phyloP scores from a whole-genome alignment of 2,888 invertebrate genomes.

The Temnothorax ravouxi region DNA sequence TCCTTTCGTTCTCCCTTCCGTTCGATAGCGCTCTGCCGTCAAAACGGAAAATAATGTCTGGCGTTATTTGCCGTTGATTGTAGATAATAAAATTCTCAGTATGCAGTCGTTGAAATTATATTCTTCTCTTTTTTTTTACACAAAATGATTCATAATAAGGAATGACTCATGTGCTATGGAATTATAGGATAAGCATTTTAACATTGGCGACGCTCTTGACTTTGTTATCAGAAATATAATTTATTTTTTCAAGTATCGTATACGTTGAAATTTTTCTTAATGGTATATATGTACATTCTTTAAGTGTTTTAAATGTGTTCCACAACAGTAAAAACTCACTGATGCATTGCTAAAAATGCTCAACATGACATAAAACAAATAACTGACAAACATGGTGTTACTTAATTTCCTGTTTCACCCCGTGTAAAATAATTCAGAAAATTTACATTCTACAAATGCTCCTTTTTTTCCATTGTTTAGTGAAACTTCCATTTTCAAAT shows the following conservation, averaged over 20 bases:
- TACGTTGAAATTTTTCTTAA: neutral
- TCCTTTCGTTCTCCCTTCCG: slow-evolving; percentile 69
- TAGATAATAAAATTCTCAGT: neutral
- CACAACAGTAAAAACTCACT: neutral
- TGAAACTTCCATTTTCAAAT: slow-evolving; percentile 11
- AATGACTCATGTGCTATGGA: neutral
- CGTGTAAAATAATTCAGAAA: neutral
- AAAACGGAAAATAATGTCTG: slow-evolving; percentile 34
- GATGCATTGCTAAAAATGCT: neutral
- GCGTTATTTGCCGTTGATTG: slow-evolving; percentile 18
- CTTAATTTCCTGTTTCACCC: neutral
- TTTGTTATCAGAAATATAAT: neutral
- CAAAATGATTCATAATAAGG: neutral
- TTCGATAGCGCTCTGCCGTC: slow-evolving; percentile 12
- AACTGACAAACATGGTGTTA: neutral
- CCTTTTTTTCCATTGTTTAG: slow-evolving; percentile 53
- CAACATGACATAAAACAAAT: neutral
- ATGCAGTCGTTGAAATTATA: neutral
- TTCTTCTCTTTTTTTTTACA: neutral
- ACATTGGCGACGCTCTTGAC: neutral
- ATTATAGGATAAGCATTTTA: neutral
- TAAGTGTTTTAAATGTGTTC: neutral
- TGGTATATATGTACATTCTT: neutral
- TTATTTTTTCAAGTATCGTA: neutral
- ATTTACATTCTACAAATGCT: slow-evolving; percentile 57